Percentiles rank a stretch among this genome's conserved stretches.
Conservation (phyloP, 2,888 invertebrate genomes). For the Entomobrya proxima region DNA sequence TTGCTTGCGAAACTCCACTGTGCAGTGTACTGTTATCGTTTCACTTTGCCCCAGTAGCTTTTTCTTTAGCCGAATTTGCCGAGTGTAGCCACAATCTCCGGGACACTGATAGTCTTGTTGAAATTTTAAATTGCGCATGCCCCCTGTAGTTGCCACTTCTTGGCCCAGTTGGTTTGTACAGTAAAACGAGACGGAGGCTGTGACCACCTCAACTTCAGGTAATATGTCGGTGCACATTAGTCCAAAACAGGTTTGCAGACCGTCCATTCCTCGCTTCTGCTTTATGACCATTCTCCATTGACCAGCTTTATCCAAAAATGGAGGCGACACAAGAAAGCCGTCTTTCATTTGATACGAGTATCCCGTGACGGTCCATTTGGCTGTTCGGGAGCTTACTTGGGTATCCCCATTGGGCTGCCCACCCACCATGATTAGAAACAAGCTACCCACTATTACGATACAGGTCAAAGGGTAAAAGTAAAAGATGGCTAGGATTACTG, state of each 20-base stretch:
- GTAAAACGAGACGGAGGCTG: conserved; percentile 47
- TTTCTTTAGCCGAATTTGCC: conserved; percentile 28
- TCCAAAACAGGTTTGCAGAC: conserved; percentile 62
- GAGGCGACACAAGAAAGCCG: conserved; percentile 61
- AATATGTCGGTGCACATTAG: conserved; percentile 56
- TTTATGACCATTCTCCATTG: conserved; percentile 60
- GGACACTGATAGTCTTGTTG: conserved; percentile 47
- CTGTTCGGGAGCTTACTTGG: conserved; percentile 31
- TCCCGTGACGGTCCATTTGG: conserved; percentile 55
- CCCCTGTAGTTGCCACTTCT: conserved; percentile 52
- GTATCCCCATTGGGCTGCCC: conserved; percentile 12
- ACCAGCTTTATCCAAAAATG: conserved; percentile 59
- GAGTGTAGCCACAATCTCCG: conserved; percentile 58
- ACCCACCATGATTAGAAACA: not conserved
- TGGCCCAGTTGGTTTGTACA: conserved; percentile 54
- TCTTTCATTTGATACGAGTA: conserved; percentile 58
- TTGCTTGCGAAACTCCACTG: conserved; percentile 53
- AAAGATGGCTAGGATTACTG: not conserved
- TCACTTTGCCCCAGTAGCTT: conserved; percentile 39
- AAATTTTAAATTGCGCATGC: conserved; percentile 25
- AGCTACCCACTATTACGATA: not conserved
- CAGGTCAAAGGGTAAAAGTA: conserved; percentile 28
- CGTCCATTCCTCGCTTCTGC: conserved; percentile 61
- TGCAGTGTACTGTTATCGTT: conserved; percentile 51
- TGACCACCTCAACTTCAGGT: conserved; percentile 46